Evolutionary conservation across 2,797 vertebrate genomes (phyloP).

Genomic region (Epinephelus malabaricus): DNA sequence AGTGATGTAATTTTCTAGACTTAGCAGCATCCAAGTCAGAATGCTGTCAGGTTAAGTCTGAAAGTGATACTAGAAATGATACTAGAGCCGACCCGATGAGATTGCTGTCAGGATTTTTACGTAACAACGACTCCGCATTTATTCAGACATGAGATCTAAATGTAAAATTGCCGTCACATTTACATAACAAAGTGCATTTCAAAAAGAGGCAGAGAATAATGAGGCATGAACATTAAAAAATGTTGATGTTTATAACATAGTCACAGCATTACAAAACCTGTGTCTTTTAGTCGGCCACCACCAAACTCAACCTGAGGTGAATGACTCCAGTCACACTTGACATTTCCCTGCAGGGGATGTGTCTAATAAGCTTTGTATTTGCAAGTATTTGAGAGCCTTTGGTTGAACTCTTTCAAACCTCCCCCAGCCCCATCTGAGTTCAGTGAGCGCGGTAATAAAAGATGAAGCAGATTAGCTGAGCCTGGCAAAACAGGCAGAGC

Average conservation of each 20-base stretch:
- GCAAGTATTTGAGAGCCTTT: slow-evolving; percentile 28
- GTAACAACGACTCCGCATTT: background rate
- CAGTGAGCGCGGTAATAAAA: slow-evolving; percentile 43
- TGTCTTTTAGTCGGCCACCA: background rate
- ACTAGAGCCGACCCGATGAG: background rate
- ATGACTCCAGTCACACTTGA: background rate
- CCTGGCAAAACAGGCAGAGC: slow-evolving; percentile 49
- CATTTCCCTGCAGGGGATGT: slow-evolving; percentile 20
- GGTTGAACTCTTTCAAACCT: slow-evolving; percentile 30
- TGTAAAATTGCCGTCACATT: background rate
- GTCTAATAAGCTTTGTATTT: slow-evolving; percentile 19
- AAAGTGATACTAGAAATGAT: too few species aligned
- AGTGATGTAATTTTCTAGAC: too few species aligned
- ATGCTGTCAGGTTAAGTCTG: too few species aligned
- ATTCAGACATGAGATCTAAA: background rate
- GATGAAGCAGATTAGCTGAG: slow-evolving; percentile 72
- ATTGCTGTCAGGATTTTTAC: background rate
- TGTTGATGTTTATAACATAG: background rate
- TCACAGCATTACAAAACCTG: background rate
- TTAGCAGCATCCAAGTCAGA: too few species aligned
- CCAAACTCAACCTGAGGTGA: background rate
- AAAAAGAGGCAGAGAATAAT: background rate
- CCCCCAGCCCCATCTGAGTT: slow-evolving; percentile 32
- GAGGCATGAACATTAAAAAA: background rate
- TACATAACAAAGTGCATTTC: background rate